Evolutionary conservation across 64 coral and sea anemone genomes (phyloP).

Genomic region (Pocillopora verrucosa): DNA sequence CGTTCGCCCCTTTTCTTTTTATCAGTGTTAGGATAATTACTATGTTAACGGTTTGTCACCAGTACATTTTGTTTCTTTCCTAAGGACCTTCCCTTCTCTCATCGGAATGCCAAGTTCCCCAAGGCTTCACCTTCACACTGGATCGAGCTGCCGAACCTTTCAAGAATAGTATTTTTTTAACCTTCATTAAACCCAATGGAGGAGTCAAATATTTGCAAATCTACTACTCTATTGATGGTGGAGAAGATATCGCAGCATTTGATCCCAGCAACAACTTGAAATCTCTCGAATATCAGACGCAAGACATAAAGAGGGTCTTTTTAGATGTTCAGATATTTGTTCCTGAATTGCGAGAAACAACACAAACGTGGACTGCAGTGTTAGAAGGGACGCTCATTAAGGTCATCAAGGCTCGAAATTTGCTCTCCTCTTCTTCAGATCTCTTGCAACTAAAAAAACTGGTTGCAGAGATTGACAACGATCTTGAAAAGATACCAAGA

Average conservation of each 20-base stretch:
- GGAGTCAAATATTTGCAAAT: neutral
- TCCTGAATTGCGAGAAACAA: neutral
- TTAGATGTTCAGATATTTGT: neutral
- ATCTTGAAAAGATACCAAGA: neutral
- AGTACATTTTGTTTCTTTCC: neutral
- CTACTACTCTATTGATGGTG: neutral
- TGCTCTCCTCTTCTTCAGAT: neutral
- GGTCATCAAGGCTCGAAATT: neutral
- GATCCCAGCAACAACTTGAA: conserved; percentile 4
- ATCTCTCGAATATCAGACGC: neutral
- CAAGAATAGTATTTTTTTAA: neutral
- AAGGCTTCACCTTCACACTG: conserved; percentile 1
- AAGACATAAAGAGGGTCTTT: conserved; percentile 2
- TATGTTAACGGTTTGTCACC: too few species aligned
- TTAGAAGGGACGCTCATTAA: neutral
- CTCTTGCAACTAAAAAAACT: neutral
- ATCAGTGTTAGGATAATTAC: too few species aligned
- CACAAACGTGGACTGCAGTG: neutral
- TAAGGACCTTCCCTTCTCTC: neutral
- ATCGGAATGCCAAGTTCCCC: neutral
- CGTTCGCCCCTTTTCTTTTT: too few species aligned
- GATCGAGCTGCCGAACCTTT: neutral
- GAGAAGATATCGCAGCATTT: neutral
- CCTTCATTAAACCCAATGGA: neutral
- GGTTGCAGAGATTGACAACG: neutral